Evolutionary conservation across 2,113 vertebrate species (phyloP).

Genomic region (Ginglymostoma cirratum): DNA sequence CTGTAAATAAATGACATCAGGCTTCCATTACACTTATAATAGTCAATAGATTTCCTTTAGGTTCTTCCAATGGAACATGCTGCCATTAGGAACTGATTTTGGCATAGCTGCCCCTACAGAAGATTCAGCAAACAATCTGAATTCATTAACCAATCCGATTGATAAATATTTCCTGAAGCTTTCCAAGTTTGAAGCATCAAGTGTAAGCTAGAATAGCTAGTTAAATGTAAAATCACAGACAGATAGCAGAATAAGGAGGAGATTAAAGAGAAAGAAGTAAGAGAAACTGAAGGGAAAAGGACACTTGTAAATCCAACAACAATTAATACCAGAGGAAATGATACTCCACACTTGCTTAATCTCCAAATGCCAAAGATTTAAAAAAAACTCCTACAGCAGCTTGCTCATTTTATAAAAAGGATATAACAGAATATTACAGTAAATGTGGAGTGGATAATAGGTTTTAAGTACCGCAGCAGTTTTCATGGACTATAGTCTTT

Average conservation of each 20-base stretch:
- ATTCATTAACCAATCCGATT: neutral
- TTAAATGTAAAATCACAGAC: neutral
- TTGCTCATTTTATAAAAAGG: neutral
- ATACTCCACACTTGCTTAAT: neutral
- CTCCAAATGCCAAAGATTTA: too few species aligned
- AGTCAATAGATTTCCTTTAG: neutral
- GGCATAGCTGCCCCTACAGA: neutral
- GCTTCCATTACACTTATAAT: neutral
- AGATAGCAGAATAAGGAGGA: neutral
- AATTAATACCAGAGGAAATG: neutral
- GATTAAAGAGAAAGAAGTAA: neutral
- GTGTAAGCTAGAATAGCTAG: neutral
- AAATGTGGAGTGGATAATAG: neutral
- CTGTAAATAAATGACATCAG: neutral
- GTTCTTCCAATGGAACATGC: neutral
- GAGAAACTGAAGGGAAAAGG: neutral
- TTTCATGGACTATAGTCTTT: neutral
- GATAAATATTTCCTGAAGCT: neutral
- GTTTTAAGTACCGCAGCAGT: neutral
- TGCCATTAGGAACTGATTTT: neutral
- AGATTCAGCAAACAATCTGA: neutral
- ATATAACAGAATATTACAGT: neutral
- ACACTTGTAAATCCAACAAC: neutral
- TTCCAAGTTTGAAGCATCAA: neutral
- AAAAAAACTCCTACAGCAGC: neutral